Conservation (phyloP, 2,888 invertebrate genomes). For the Mesorhabditis sp. region DNA sequence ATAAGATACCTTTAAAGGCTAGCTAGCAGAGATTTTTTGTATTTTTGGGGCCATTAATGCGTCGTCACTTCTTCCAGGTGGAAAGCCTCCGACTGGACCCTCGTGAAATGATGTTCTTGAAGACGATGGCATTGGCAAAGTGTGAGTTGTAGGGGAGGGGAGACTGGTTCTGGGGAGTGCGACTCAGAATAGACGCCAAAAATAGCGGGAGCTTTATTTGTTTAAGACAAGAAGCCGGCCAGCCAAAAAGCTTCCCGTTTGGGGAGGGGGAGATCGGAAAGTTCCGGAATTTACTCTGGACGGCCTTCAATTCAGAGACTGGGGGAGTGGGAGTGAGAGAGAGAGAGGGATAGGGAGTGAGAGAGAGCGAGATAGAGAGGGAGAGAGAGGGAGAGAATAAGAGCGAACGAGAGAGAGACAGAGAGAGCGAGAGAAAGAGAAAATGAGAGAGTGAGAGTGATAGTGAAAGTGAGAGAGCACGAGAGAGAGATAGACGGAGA, state of each 20-base stretch:
- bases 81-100: constrained; percentile 32
- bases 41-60: too few species aligned
- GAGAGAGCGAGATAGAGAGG: neutral
- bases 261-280: neutral
- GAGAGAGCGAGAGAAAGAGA: neutral
- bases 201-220: too few species aligned
- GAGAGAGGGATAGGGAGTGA: neutral
- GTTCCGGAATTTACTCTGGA: neutral
- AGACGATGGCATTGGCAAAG: constrained; percentile 30
- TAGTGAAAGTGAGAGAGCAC: neutral
- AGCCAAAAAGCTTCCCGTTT: neutral
- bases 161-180: neutral
- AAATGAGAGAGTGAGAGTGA: neutral
- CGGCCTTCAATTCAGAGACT: constrained; percentile 1
- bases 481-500: neutral
- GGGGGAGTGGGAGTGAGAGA: neutral
- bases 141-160: constrained; percentile 18
- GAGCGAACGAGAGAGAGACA: constrained; percentile 6
- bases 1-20: neutral
- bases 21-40: too few species aligned
- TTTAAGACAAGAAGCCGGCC: too few species aligned
- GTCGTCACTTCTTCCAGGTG: constrained; percentile 13
- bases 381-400: neutral
- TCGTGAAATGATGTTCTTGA: constrained; percentile 35
- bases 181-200: too few species aligned